Percentiles rank a stretch among this genome's conserved stretches.
Conservation (phyloP, 2,797 vertebrate genomes). For the Lacerta agilis region DNA sequence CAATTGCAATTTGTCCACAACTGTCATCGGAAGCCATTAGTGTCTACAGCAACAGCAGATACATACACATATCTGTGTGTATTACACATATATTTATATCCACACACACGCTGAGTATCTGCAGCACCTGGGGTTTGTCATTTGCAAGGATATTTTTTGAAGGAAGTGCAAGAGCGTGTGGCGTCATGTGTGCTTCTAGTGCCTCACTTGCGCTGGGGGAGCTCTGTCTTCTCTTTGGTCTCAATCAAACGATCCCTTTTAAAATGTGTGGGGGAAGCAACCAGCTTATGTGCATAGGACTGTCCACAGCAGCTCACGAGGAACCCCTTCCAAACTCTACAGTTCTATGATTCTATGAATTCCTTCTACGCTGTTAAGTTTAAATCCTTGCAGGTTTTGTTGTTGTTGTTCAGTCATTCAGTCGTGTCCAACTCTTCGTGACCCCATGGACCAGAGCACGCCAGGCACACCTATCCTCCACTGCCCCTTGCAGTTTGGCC, state of each 20-base stretch:
- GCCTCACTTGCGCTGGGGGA: not conserved
- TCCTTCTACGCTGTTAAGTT: too few species aligned
- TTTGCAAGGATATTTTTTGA: not conserved
- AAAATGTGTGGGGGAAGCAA: too few species aligned
- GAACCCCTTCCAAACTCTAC: not conserved
- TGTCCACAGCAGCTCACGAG: too few species aligned
- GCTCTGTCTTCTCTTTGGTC: not conserved
- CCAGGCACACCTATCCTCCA: too few species aligned
- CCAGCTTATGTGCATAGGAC: not conserved
- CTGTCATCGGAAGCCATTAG: not conserved
- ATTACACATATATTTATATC: not conserved
- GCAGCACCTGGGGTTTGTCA: not conserved
- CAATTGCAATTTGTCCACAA: rapidly evolving
- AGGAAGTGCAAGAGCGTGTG: not conserved
- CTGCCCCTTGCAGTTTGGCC: too few species aligned
- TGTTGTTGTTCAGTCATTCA: too few species aligned
- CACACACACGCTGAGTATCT: not conserved
- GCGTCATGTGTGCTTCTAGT: not conserved
- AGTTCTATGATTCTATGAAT: too few species aligned
- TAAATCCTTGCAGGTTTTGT: not conserved
- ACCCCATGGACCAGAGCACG: too few species aligned
- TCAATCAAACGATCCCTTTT: not conserved
- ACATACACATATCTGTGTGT: not conserved
- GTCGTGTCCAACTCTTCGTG: too few species aligned
- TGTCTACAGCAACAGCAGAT: rapidly evolving